Evolutionary conservation across 92 coral and sea anemone genomes (phyloP).

Genomic region (Phenganax stokvisi): DNA sequence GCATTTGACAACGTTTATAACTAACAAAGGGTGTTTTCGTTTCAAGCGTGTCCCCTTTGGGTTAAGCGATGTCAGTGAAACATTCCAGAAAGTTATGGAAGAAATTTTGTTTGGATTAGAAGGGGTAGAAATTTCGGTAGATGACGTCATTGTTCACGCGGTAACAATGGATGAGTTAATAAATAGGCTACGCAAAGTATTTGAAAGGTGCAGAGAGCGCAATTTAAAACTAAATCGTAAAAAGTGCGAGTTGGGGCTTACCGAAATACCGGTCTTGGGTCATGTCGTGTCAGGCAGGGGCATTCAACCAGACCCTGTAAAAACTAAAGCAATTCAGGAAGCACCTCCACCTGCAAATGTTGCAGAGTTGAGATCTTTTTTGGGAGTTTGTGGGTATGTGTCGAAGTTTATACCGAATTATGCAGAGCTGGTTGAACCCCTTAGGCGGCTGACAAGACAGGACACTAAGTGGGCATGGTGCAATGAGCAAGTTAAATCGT

Average conservation of each 20-base stretch:
- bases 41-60: slow-evolving; percentile 47
- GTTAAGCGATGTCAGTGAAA: slow-evolving; percentile 45
- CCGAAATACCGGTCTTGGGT: slow-evolving; percentile 24
- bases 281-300: slow-evolving; percentile 39
- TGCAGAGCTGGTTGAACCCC: no score
- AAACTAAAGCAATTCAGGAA: slow-evolving; percentile 11
- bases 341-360: slow-evolving; percentile 2
- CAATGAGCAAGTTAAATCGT: slow-evolving; percentile 40
- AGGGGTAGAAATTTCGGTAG: no score
- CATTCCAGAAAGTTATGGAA: slow-evolving; percentile 50
- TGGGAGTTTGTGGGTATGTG: slow-evolving; percentile 18
- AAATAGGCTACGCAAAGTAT: no score
- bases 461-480: slow-evolving; percentile 42
- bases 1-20: neutral
- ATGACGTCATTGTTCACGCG: no score
- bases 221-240: neutral
- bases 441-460: no score
- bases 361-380: slow-evolving; percentile 10
- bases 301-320: slow-evolving; percentile 2
- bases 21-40: slow-evolving; percentile 22
- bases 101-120: slow-evolving; percentile 35
- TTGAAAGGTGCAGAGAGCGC: no score
- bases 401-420: slow-evolving; percentile 43
- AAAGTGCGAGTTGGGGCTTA: slow-evolving; percentile 1
- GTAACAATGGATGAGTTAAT: no score